Conservation (phyloP, 2,797 vertebrate species). For the Onychomys arenicola region DNA sequence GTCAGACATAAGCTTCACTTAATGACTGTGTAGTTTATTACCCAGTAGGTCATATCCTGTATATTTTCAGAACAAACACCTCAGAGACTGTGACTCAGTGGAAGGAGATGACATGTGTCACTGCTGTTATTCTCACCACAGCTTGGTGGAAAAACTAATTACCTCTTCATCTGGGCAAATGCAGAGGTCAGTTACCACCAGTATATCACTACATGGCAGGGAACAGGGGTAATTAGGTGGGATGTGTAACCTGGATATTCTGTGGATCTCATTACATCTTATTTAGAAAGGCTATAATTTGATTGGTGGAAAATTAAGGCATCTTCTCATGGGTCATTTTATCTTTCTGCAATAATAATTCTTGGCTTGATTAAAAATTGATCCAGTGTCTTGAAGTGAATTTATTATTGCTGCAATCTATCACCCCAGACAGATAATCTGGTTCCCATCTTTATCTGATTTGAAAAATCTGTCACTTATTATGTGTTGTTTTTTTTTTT, state of each 20-base stretch:
- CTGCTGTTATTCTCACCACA: constrained; percentile 90
- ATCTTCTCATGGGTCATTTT: constrained; percentile 99
- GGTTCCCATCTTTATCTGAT: constrained; percentile 99
- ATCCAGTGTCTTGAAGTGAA: constrained; percentile 99
- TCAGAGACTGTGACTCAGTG: constrained; percentile 88
- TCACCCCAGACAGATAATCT: constrained; percentile 99
- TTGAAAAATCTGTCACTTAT: constrained; percentile 96
- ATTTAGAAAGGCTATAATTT: constrained; percentile 97
- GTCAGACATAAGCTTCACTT: constrained; percentile 84
- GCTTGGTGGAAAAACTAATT: constrained; percentile 94
- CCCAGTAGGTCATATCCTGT: constrained; percentile 87
- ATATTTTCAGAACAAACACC: constrained; percentile 89
- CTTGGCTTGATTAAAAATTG: constrained; percentile 99
- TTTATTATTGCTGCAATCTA: constrained; percentile 99
- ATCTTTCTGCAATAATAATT: constrained; percentile 99
- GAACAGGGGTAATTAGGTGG: constrained; percentile 93
- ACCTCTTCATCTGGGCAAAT: constrained; percentile 94
- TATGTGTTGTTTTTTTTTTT: constrained; percentile 91
- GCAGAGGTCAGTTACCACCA: constrained; percentile 92
- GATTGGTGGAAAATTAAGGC: constrained; percentile 99
- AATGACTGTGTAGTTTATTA: constrained; percentile 89
- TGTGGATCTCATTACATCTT: constrained; percentile 95
- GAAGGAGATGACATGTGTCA: constrained; percentile 89
- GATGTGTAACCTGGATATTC: constrained; percentile 93
- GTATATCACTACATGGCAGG: constrained; percentile 93